Conservation (phyloP, 2,888 invertebrate species). For the Flexamia atlantica region DNA sequence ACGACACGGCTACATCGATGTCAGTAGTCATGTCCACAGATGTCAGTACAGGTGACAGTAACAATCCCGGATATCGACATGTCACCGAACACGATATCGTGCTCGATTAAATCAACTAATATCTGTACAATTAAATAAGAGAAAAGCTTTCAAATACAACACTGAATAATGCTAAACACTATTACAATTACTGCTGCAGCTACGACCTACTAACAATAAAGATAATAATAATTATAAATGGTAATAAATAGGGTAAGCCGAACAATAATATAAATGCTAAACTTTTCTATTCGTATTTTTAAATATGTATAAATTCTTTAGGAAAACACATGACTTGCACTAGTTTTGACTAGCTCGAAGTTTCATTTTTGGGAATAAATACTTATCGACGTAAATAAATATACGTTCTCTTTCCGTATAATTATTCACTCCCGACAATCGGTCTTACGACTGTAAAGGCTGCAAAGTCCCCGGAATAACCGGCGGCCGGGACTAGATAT, state of each 20-base stretch:
- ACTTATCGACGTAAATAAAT: conserved; percentile 39
- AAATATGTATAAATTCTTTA: conserved; percentile 60
- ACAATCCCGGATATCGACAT: conserved; percentile 5
- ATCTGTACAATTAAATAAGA: conserved; percentile 54
- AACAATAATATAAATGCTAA: conserved; percentile 59
- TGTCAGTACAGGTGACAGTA: not conserved
- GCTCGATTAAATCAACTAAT: conserved; percentile 36
- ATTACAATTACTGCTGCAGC: conserved; percentile 67
- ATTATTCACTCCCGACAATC: conserved; percentile 34
- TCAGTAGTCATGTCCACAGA: not conserved
- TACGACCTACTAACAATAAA: conserved; percentile 68
- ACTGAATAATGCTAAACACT: conserved; percentile 68
- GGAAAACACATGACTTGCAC: conserved; percentile 68
- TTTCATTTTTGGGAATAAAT: conserved; percentile 55
- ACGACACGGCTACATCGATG: not conserved
- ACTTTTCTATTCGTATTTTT: conserved; percentile 47
- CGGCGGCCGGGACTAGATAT: conserved; percentile 49
- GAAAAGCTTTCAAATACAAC: conserved; percentile 67
- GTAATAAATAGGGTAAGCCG: conserved; percentile 57
- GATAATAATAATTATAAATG: conserved; percentile 60
- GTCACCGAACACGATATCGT: conserved; percentile 31
- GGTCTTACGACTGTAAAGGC: conserved; percentile 48
- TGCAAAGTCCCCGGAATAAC: conserved; percentile 52
- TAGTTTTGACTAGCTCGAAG: conserved; percentile 67
- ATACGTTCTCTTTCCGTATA: conserved; percentile 57